phyloP scores from a whole-genome alignment of 2,797 vertebrate genomes.

The Syncerus caffer region DNA sequence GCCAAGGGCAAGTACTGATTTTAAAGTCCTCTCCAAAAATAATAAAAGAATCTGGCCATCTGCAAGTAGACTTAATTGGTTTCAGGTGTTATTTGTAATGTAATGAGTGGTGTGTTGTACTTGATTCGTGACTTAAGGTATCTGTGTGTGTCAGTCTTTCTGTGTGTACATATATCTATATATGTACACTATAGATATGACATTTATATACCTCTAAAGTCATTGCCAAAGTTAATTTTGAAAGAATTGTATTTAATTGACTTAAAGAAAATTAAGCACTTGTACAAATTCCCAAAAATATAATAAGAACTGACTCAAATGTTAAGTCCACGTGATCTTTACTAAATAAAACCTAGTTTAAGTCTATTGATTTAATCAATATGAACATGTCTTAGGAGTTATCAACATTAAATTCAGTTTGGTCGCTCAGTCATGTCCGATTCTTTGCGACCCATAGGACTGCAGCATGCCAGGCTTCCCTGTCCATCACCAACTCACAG shows the following conservation, averaged over 20 bases:
- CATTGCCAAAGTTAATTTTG: not conserved
- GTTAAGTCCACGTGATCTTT: not conserved
- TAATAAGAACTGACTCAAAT: not conserved
- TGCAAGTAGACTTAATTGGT: not conserved
- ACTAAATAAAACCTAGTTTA: not conserved
- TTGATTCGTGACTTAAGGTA: not conserved
- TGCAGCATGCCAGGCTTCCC: too few species aligned
- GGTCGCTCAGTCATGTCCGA: fast-evolving
- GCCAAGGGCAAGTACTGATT: not conserved
- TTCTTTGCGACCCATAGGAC: fast-evolving
- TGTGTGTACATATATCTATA: not conserved
- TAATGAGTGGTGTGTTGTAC: not conserved
- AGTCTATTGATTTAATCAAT: not conserved
- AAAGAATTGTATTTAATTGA: not conserved
- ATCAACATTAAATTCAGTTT: too few species aligned
- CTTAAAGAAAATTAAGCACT: not conserved
- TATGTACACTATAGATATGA: not conserved
- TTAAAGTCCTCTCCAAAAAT: not conserved
- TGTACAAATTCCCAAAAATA: not conserved
- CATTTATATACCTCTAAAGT: not conserved
- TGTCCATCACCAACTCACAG: too few species aligned
- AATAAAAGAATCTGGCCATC: not conserved
- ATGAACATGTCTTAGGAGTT: not conserved
- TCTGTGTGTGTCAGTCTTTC: not conserved
- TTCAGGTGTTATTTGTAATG: not conserved